These are phyloP conservation scores for Procambarus virginalis DNA, from an alignment of 1,140 invertebrate species.

Conservation along the genomic window DNA sequence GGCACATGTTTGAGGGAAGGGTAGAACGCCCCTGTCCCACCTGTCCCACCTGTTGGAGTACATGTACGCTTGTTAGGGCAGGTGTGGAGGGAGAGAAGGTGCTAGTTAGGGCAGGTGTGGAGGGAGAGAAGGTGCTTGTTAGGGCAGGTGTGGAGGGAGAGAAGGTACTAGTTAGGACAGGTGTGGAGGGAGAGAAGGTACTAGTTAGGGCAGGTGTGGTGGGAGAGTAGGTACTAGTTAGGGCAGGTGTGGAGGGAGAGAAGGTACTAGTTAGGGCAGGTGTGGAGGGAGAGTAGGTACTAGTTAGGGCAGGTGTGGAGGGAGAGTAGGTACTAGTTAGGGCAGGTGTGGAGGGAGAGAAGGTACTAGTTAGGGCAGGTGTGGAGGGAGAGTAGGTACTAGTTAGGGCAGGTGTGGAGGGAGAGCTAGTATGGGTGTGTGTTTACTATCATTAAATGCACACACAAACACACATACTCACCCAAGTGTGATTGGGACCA, in stretches of 20 bases:
- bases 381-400: neutral
- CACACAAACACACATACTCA: too few relatives aligned
- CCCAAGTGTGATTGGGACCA: too few relatives aligned
- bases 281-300: too few relatives aligned
- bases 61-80: too few relatives aligned
- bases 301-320: too few relatives aligned
- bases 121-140: neutral
- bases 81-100: neutral
- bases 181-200: too few relatives aligned
- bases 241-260: neutral
- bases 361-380: neutral
- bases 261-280: neutral
- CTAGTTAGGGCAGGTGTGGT: too few relatives aligned
- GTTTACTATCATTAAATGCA: too few relatives aligned
- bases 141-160: neutral
- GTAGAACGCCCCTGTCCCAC: conserved; percentile 29
- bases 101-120: neutral
- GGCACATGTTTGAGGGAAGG: conserved; percentile 29
- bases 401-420: neutral
- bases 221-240: too few relatives aligned
- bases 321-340: too few relatives aligned
- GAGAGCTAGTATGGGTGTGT: neutral
- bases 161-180: neutral
- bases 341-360: neutral
- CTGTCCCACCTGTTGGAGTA: neutral